Evolutionary conservation across 1,140 invertebrate species (phyloP).

Genomic region (Artemia franciscana): DNA sequence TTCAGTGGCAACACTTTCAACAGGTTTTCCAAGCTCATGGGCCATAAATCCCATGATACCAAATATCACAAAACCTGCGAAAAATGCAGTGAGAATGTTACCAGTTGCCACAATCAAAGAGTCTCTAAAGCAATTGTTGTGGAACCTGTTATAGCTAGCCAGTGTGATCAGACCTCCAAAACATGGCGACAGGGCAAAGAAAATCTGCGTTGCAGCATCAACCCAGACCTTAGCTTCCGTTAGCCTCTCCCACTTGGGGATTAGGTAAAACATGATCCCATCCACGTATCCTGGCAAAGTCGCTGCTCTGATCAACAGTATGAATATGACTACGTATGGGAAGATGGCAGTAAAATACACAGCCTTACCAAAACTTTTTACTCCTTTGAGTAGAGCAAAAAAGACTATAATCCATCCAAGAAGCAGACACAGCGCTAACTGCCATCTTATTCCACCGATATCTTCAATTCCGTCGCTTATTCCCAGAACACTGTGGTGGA

Average conservation of each 20-base stretch:
- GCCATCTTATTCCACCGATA: constrained; percentile 40
- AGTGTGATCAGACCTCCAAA: constrained; percentile 61
- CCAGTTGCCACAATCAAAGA: constrained; percentile 47
- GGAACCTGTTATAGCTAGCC: constrained; percentile 55
- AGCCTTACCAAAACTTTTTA: constrained; percentile 57
- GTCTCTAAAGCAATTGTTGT: constrained; percentile 52
- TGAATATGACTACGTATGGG: constrained; percentile 57
- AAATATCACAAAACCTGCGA: constrained; percentile 51
- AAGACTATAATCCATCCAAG: constrained; percentile 57
- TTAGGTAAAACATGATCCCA: constrained; percentile 59
- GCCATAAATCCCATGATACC: constrained; percentile 53
- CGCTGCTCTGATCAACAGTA: constrained; percentile 51
- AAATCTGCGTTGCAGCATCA: constrained; percentile 65
- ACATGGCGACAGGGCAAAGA: constrained; percentile 57
- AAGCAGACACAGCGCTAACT: constrained; percentile 40
- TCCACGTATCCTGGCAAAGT: constrained; percentile 48
- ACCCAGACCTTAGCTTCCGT: constrained; percentile 46
- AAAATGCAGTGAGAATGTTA: constrained; percentile 47
- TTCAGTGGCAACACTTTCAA: constrained; percentile 45
- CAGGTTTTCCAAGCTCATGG: constrained; percentile 39
- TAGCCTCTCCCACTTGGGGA: constrained; percentile 52
- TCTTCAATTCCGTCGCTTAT: constrained; percentile 45
- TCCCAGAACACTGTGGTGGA: constrained; percentile 46
- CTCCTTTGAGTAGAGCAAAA: constrained; percentile 52
- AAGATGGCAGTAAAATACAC: constrained; percentile 66